Base-by-base conservation (phyloP, 64 coral and sea anemone species). In the Actinia equina region DNA sequence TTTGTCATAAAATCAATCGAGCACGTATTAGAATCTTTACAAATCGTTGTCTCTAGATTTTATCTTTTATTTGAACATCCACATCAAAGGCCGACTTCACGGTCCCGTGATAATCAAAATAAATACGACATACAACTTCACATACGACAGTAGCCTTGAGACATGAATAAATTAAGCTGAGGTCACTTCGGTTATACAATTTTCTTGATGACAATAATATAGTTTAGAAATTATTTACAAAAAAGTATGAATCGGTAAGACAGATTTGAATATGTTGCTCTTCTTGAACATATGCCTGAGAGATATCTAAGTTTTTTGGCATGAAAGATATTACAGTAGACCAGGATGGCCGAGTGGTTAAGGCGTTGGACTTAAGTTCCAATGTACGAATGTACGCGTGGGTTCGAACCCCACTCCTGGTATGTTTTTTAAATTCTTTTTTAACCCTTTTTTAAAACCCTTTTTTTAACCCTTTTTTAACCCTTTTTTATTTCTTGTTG, bases 331-430 rank as follows among this genome's bases (percentile, higher is more conserved):
- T 1, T 4, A 74, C 69, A 6, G n/a, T n/a, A 13, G 41, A 81
- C 78, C 78, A 81, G 78, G 91, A 96, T 96, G 94, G 94, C 94
- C 91, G 91, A 96, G 94, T 96, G 91, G 94, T 96, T 96, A 96
- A 96, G 94, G 94, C 94, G 90, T 96, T 96, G 94, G 94, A 96
- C 91, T 96, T 96, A 81, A 81, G 78, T 81, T 81, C 78, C 78
- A 81, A 81, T 81, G 78, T 81, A 81, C 78, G 78, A 52, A 81
- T 81, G 78, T 81, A 81, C 78, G 78, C 78, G 78, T 81, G 78
- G 78, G 78, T 81, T 81, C 78, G 78, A 81, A 81, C 78, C 78
- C 78, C 78, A 81, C 78, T 81, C 77, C 77, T 79, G 77, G 89
- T 91, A 91, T 0, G 0, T 46, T 79, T 79, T 79, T 37, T 37